Percentiles rank a stretch among this genome's conserved stretches.
Conservation (phyloP, 2,888 invertebrate genomes). For the Metacarcinus magister region DNA sequence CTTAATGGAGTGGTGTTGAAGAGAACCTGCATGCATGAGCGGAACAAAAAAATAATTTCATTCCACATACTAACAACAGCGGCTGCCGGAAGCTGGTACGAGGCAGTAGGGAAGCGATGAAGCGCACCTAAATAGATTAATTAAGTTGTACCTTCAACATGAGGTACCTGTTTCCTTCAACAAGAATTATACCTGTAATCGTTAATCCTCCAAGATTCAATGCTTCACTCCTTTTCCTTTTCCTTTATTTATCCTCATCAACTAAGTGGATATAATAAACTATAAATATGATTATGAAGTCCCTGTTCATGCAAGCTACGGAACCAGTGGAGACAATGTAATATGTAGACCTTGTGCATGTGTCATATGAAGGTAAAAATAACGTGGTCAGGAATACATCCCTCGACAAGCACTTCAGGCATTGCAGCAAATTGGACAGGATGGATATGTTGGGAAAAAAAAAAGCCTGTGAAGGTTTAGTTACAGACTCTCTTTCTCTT, state of each 20-base stretch:
- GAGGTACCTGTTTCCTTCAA: too few relatives aligned
- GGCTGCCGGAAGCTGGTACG: not conserved
- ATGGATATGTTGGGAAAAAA: not conserved
- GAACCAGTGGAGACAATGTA: too few relatives aligned
- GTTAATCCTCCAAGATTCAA: not conserved
- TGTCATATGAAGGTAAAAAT: too few relatives aligned
- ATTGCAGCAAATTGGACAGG: not conserved
- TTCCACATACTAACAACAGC: not conserved
- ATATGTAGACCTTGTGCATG: too few relatives aligned
- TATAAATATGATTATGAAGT: not conserved
- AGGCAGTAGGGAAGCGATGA: too few relatives aligned
- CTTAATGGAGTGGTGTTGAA: not conserved
- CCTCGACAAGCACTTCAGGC: not conserved
- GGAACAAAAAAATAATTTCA: not conserved
- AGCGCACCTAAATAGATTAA: too few relatives aligned
- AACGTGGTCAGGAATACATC: not conserved
- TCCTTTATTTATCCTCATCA: not conserved
- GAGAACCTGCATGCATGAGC: not conserved
- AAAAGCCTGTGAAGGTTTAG: not conserved
- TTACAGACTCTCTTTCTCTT: not conserved
- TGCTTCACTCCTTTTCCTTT: not conserved
- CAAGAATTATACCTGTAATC: not conserved
- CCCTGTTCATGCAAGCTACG: not conserved
- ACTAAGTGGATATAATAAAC: not conserved
- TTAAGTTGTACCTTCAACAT: too few relatives aligned